These are phyloP conservation scores for Rhinichthys osculus DNA, from an alignment of 2,797 vertebrate genomes.

Conservation along the genomic window DNA sequence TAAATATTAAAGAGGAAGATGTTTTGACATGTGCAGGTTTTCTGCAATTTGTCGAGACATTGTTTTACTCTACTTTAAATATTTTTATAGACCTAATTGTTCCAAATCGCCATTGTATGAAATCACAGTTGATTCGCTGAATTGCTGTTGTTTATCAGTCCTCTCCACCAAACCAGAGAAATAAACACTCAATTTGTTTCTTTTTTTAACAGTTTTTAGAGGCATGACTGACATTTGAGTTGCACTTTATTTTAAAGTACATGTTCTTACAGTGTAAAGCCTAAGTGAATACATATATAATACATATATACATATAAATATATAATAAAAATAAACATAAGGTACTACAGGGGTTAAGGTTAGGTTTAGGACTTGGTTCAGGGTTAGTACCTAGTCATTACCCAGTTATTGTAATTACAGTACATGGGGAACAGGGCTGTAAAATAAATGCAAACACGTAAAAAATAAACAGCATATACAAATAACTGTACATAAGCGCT, in stretches of 20 bases:
- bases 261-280: too few relatives aligned
- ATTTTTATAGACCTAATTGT: neutral
- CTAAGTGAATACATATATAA: too few relatives aligned
- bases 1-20: neutral
- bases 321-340: too few relatives aligned
- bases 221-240: neutral
- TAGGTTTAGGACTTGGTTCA: neutral
- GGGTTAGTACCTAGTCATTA: neutral
- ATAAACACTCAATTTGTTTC: neutral
- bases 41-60: neutral
- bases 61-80: neutral
- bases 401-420: neutral
- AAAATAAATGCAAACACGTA: neutral
- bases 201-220: neutral
- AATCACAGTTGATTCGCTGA: neutral
- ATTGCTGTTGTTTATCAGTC: neutral
- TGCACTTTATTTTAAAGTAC: neutral
- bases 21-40: neutral
- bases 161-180: neutral
- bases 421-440: neutral
- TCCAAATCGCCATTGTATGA: neutral
- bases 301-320: too few relatives aligned
- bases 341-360: neutral
- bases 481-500: neutral
- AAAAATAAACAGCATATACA: neutral